These are phyloP conservation scores for Castor canadensis DNA, from an alignment of 2,113 vertebrate genomes.

Conservation along the genomic window DNA sequence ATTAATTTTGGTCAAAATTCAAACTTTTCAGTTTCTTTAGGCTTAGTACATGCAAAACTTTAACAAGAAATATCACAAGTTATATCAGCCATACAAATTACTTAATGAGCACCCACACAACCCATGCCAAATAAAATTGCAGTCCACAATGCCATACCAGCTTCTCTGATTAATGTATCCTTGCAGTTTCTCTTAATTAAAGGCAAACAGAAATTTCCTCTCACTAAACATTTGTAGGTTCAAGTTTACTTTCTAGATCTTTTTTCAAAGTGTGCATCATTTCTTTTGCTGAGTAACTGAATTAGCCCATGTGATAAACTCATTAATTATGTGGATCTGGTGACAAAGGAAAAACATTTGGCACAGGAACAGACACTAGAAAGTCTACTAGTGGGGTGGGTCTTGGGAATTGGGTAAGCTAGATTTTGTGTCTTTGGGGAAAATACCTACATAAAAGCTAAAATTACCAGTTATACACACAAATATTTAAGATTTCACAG, in stretches of 20 bases:
- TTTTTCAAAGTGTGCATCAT: conserved; percentile 64
- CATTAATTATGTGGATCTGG: conserved; percentile 79
- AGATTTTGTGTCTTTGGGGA: neutral
- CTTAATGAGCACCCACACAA: conserved; percentile 68
- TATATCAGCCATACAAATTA: conserved; percentile 67
- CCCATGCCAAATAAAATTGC: conserved; percentile 80
- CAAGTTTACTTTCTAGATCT: conserved; percentile 72
- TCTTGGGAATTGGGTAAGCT: neutral
- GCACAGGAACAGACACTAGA: neutral
- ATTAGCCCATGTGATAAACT: conserved; percentile 74
- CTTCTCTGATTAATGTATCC: conserved; percentile 77
- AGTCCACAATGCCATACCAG: conserved; percentile 41
- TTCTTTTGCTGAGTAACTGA: conserved; percentile 79
- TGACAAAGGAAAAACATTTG: conserved; percentile 73
- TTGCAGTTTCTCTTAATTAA: conserved; percentile 80
- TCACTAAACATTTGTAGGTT: conserved; percentile 71
- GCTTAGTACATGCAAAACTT: neutral
- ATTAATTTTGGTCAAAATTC: neutral
- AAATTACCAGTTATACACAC: neutral
- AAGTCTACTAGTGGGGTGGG: neutral
- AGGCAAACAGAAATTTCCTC: conserved; percentile 77
- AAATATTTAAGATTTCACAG: conserved; percentile 1
- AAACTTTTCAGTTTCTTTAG: neutral
- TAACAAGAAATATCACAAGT: conserved; percentile 66
- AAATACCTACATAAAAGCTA: conserved; percentile 10